Conservation (phyloP, 2,113 vertebrate species). For the Dicaeum eximium region DNA sequence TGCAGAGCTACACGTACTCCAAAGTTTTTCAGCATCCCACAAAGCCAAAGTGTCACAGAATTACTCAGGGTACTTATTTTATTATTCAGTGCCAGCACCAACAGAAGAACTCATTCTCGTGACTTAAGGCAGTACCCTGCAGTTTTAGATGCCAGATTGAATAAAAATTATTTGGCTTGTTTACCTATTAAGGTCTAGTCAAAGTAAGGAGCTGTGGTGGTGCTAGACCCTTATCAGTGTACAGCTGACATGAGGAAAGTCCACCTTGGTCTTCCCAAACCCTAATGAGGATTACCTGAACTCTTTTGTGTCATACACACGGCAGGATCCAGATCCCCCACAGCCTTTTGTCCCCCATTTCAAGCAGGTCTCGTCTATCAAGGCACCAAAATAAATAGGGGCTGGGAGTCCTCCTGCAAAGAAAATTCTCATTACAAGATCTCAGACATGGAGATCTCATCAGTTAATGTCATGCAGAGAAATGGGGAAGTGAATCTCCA, state of each 20-base stretch:
- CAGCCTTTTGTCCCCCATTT: conserved; percentile 89
- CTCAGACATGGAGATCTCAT: not conserved
- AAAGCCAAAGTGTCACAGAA: not conserved
- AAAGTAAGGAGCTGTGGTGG: not conserved
- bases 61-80: not conserved
- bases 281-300: conserved; percentile 78
- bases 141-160: not conserved
- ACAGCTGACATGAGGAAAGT: not conserved
- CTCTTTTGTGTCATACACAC: conserved; percentile 80
- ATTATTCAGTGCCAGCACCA: not conserved
- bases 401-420: conserved; percentile 91
- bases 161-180: not conserved
- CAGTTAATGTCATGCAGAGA: not conserved
- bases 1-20: not conserved
- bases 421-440: not conserved
- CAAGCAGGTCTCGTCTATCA: conserved; percentile 90
- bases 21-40: not conserved
- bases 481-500: conserved; percentile 33
- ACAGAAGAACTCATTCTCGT: not conserved
- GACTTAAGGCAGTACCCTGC: not conserved
- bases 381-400: conserved; percentile 91
- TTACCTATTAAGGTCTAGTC: not conserved
- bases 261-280: not conserved
- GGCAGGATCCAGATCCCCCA: conserved; percentile 84
- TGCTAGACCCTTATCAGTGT: not conserved